phyloP scores from a whole-genome alignment of 2,888 invertebrate species.

The Cheiracanthium punctorium region DNA sequence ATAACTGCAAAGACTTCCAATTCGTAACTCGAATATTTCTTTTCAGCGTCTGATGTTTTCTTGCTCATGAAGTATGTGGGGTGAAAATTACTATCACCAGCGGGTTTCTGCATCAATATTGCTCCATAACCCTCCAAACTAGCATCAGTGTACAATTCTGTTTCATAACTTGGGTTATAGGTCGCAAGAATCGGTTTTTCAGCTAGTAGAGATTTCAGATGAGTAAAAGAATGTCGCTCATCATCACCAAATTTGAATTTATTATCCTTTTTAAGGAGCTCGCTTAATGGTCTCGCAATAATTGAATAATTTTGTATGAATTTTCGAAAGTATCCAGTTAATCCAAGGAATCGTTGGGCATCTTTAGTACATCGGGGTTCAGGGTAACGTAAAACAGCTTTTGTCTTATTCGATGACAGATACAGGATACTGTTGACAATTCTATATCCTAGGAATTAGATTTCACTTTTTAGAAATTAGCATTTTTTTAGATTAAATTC shows the following conservation, averaged over 20 bases:
- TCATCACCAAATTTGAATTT: neutral
- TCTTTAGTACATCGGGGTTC: neutral
- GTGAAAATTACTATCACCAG: neutral
- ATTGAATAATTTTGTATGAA: neutral
- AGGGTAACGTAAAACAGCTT: neutral
- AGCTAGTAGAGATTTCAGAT: neutral
- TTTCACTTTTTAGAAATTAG: neutral
- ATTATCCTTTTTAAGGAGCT: neutral
- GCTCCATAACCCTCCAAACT: neutral
- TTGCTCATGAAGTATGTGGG: neutral
- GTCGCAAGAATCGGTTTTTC: neutral
- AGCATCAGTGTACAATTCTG: neutral
- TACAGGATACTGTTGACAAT: neutral
- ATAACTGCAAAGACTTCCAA: neutral
- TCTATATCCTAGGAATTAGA: neutral
- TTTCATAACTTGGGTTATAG: neutral
- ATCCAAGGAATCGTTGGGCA: neutral
- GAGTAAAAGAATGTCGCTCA: neutral
- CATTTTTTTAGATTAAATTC: slow-evolving; percentile 35
- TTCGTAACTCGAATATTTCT: neutral
- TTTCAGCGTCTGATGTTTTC: neutral
- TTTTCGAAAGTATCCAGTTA: neutral
- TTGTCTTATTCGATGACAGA: neutral
- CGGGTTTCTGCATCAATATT: neutral
- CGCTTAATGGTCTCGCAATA: neutral